Percentiles rank a stretch among this genome's conserved stretches.
Evolutionary conservation across 2,797 vertebrate genomes (phyloP).

Genomic region (Oreochromis grahami): DNA sequence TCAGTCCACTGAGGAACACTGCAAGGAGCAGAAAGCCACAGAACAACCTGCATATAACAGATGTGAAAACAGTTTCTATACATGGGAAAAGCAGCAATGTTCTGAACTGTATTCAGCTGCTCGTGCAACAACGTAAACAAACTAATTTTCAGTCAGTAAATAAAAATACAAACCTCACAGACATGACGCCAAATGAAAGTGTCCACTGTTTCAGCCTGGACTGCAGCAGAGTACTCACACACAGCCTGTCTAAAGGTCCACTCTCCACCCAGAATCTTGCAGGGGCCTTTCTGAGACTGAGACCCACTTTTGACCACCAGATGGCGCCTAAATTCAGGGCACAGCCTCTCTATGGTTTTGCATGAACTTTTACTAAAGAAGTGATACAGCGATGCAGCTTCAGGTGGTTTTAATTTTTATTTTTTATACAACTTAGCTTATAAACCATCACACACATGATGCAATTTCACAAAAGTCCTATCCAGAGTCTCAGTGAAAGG

Average conservation of each 20-base stretch:
- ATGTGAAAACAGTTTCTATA: background rate
- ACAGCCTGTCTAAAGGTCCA: background rate
- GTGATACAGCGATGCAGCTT: background rate
- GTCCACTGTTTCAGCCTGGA: background rate
- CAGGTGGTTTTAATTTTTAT: background rate
- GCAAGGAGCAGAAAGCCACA: background rate
- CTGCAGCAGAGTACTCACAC: background rate
- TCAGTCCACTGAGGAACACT: background rate
- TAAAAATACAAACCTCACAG: constrained; percentile 23
- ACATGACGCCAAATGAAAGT: constrained; percentile 24
- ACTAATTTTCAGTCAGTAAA: rapidly evolving
- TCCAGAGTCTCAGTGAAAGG: background rate
- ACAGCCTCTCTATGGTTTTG: background rate
- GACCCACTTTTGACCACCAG: background rate
- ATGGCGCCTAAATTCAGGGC: rapidly evolving
- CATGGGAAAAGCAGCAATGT: background rate
- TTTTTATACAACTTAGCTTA: background rate
- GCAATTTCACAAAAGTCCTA: background rate
- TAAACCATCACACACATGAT: background rate
- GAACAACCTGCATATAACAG: constrained; percentile 39
- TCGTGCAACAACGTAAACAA: background rate
- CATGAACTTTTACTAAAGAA: background rate
- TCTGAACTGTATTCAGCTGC: rapidly evolving
- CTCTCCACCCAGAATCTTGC: background rate
- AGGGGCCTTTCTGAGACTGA: background rate